These are phyloP conservation scores for Solen grandis DNA, from an alignment of 1,140 invertebrate species.

Conservation along the genomic window DNA sequence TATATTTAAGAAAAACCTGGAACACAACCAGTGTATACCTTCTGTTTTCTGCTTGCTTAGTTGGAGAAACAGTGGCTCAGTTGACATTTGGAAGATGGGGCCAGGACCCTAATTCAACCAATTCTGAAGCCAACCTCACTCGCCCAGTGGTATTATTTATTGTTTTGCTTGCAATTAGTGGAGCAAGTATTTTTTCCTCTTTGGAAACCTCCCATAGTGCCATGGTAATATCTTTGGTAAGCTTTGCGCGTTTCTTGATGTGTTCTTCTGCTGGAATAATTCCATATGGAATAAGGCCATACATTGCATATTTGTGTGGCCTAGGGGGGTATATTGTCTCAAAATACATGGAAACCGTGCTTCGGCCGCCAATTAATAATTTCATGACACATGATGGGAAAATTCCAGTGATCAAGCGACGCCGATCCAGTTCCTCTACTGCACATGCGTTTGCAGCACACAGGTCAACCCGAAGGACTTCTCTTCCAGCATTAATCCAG, in stretches of 20 bases:
- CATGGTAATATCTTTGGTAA: conserved; percentile 76
- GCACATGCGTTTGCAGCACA: conserved; percentile 73
- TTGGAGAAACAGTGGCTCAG: conserved; percentile 78
- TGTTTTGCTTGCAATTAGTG: conserved; percentile 74
- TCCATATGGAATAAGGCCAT: conserved; percentile 75
- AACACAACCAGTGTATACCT: conserved; percentile 80
- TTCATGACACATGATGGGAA: conserved; percentile 78
- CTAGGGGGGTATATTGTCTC: conserved; percentile 78
- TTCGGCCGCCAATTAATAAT: conserved; percentile 75
- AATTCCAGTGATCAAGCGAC: conserved; percentile 77
- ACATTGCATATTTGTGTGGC: conserved; percentile 77
- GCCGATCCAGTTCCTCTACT: conserved; percentile 78
- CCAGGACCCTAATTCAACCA: conserved; percentile 22
- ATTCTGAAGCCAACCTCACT: conserved; percentile 41
- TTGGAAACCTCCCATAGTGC: conserved; percentile 77
- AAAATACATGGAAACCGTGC: conserved; percentile 79
- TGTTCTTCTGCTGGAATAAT: conserved; percentile 75
- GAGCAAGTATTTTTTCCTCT: conserved; percentile 78
- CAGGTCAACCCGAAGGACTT: conserved; percentile 76
- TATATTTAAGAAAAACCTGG: conserved; percentile 79
- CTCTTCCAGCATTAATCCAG: conserved; percentile 79
- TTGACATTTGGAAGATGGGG: conserved; percentile 64
- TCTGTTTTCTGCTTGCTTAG: conserved; percentile 78
- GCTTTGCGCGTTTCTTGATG: conserved; percentile 77
- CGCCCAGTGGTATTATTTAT: conserved; percentile 74